Evolutionary conservation across 2,888 invertebrate genomes (phyloP).

Genomic region (Elgonia sp.): DNA sequence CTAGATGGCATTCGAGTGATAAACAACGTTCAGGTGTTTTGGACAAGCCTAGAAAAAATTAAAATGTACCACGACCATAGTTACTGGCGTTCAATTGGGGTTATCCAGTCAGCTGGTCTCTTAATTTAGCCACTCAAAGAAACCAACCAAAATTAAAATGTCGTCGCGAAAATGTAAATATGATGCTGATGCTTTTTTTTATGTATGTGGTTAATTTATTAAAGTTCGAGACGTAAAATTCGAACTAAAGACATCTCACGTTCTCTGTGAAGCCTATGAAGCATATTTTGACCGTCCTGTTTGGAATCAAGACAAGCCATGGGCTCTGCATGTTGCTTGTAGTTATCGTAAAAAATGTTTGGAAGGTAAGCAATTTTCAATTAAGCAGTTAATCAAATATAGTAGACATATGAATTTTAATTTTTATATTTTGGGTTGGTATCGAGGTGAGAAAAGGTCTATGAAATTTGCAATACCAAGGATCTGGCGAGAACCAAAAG

Average conservation of each 20-base stretch:
- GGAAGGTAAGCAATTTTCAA: slow-evolving; percentile 25
- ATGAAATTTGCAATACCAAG: slow-evolving; percentile 44
- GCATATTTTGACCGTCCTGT: slow-evolving; percentile 33
- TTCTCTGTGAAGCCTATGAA: slow-evolving; percentile 11
- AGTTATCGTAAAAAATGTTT: slow-evolving; percentile 23
- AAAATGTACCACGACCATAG: too few species aligned
- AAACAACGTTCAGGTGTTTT: too few species aligned
- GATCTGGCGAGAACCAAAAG: slow-evolving; percentile 41
- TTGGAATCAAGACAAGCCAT: slow-evolving; percentile 3
- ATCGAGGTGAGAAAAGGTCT: slow-evolving; percentile 3
- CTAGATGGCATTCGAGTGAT: too few species aligned
- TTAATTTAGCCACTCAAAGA: too few species aligned
- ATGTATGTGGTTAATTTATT: slow-evolving; percentile 37
- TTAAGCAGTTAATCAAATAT: too few species aligned
- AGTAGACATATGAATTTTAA: too few species aligned
- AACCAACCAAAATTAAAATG: too few species aligned
- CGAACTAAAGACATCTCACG: background rate
- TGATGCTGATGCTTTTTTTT: slow-evolving; percentile 24
- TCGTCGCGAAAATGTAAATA: slow-evolving; percentile 2
- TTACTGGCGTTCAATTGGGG: too few species aligned
- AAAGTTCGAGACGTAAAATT: slow-evolving; percentile 9
- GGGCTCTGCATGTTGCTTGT: slow-evolving; percentile 22
- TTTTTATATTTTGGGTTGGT: too few species aligned
- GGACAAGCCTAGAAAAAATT: too few species aligned
- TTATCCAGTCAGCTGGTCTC: too few species aligned